A percentile compares a stretch with the other conserved stretches of the same genome.
Conservation (phyloP, 2,113 vertebrate genomes). For the Fulmarus glacialis region DNA sequence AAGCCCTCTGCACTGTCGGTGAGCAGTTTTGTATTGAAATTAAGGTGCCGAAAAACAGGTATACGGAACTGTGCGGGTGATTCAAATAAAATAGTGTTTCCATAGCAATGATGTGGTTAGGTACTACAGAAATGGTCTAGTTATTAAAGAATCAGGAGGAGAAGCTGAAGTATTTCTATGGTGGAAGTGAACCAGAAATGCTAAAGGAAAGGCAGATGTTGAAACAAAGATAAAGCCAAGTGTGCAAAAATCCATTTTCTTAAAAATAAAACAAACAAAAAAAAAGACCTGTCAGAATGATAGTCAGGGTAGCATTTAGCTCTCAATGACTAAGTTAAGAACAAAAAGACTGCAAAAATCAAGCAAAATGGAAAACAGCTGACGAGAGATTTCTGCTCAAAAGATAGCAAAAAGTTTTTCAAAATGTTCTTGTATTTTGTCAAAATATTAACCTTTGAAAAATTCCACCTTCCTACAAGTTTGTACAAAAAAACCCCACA, state of each 20-base stretch:
- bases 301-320: constrained; percentile 44
- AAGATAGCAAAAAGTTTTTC: neutral
- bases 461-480: neutral
- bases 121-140: neutral
- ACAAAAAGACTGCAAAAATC: neutral
- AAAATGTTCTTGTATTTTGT: neutral
- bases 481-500: neutral
- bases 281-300: constrained; percentile 44
- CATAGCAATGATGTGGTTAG: neutral
- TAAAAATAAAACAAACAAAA: neutral
- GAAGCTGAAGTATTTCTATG: neutral
- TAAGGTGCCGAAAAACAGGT: neutral
- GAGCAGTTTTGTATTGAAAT: neutral
- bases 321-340: constrained; percentile 10
- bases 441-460: neutral
- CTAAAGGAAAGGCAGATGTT: neutral
- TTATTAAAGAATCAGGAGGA: neutral
- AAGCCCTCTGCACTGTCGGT: neutral
- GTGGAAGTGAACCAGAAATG: neutral
- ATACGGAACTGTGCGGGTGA: neutral
- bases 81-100: neutral
- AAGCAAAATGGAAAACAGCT: neutral
- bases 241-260: neutral
- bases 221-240: constrained; percentile 26
- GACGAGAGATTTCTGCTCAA: neutral